phyloP scores from a whole-genome alignment of 2,888 invertebrate species.

The Trachelus stipa region DNA sequence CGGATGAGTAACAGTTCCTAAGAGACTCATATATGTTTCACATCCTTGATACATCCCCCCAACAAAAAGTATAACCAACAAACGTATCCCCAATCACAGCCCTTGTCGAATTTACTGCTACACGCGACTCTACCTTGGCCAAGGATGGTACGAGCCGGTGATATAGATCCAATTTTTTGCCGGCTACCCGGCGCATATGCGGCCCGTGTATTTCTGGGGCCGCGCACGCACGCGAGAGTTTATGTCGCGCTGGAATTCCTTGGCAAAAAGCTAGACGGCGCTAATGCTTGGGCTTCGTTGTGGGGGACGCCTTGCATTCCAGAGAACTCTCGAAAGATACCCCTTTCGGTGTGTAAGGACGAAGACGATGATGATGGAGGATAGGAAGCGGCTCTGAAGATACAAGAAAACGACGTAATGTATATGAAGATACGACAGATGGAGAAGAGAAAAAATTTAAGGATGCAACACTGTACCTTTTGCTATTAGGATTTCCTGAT shows the following conservation, averaged over 20 bases:
- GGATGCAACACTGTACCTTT: background rate
- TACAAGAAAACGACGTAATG: background rate
- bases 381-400: background rate
- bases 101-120: constrained; percentile 29
- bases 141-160: constrained; percentile 15
- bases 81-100: constrained; percentile 3
- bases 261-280: constrained; percentile 33
- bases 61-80: background rate
- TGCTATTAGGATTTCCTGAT: background rate
- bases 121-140: constrained; percentile 20
- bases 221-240: constrained; percentile 27
- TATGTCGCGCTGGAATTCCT: constrained; percentile 29
- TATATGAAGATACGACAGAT: background rate
- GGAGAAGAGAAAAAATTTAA: background rate
- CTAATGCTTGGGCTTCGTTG: constrained; percentile 26
- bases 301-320: constrained; percentile 6
- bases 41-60: background rate
- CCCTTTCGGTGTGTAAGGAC: background rate
- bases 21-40: background rate
- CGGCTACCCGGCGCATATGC: constrained; percentile 6
- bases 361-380: background rate
- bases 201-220: constrained; percentile 15
- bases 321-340: background rate
- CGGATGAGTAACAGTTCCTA: background rate
- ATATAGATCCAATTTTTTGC: constrained; percentile 29